These are phyloP conservation scores for Drosophila bocki DNA, from an alignment of 1,140 invertebrate species.

Conservation along the genomic window DNA sequence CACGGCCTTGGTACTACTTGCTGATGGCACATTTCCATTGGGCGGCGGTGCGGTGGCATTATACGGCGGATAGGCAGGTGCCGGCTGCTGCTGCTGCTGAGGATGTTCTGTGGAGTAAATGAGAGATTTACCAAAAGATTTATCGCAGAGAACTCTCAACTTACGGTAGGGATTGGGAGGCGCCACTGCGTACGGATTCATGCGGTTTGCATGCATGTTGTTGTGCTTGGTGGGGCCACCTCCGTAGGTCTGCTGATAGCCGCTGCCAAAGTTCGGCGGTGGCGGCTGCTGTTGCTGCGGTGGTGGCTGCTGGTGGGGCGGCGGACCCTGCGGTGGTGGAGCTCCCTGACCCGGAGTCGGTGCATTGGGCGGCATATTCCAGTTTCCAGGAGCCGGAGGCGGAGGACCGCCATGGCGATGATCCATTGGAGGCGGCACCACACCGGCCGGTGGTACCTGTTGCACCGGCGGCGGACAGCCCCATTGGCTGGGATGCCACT, in stretches of 20 bases:
- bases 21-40: conserved; percentile 36
- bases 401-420: conserved; percentile 71
- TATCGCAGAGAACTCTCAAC: not conserved
- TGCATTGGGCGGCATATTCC: conserved; percentile 82
- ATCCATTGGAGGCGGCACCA: conserved; percentile 67
- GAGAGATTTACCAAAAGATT: not conserved
- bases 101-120: conserved; percentile 39
- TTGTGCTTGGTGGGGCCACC: conserved; percentile 89
- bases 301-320: conserved; percentile 59
- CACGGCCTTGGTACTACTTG: conserved; percentile 25
- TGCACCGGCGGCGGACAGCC: conserved; percentile 70
- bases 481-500: conserved; percentile 83
- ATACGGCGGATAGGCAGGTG: conserved; percentile 58
- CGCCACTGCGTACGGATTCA: conserved; percentile 84
- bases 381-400: conserved; percentile 82
- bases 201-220: conserved; percentile 86
- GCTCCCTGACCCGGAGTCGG: conserved; percentile 75
- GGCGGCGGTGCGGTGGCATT: conserved; percentile 63
- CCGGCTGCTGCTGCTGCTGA: conserved; percentile 53
- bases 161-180: conserved; percentile 69
- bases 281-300: conserved; percentile 22
- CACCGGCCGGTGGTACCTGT: conserved; percentile 63
- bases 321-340: conserved; percentile 52
- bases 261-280: conserved; percentile 88
- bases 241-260: conserved; percentile 91